Conservation (phyloP, 2,797 vertebrate species). For the Valencia hispanica region DNA sequence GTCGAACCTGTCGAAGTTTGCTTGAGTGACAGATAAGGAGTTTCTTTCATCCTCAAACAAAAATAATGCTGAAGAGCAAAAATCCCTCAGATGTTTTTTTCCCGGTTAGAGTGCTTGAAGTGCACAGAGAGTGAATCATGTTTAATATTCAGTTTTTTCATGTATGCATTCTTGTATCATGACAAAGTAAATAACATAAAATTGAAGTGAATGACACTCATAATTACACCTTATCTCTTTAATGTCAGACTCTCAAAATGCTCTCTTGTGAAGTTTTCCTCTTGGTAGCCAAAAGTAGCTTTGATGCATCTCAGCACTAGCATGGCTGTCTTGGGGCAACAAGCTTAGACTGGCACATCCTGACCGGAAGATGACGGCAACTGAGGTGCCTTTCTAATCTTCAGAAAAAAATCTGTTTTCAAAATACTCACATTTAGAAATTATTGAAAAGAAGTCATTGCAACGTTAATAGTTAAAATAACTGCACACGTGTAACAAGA, state of each 20-base stretch:
- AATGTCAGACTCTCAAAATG: background rate
- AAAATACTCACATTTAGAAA: background rate
- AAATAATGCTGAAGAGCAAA: background rate
- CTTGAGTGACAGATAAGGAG: too few species aligned
- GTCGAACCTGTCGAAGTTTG: too few species aligned
- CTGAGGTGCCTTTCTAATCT: background rate
- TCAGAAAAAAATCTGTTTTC: background rate
- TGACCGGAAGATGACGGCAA: background rate
- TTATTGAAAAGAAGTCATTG: background rate
- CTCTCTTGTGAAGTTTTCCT: background rate
- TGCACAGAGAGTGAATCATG: background rate
- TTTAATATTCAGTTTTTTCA: background rate
- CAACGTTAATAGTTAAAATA: background rate
- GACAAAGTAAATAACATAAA: background rate
- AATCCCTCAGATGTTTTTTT: background rate
- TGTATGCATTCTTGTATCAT: background rate
- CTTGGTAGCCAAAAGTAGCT: background rate
- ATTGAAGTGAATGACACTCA: background rate
- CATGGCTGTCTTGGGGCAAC: background rate
- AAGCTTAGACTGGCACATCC: background rate
- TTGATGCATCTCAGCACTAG: background rate
- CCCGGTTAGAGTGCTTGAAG: background rate
- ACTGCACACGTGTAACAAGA: background rate
- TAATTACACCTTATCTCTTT: background rate
- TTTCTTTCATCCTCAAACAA: too few species aligned